These are phyloP conservation scores for Pseudonaja textilis DNA, from an alignment of 2,113 vertebrate species.

Conservation along the genomic window DNA sequence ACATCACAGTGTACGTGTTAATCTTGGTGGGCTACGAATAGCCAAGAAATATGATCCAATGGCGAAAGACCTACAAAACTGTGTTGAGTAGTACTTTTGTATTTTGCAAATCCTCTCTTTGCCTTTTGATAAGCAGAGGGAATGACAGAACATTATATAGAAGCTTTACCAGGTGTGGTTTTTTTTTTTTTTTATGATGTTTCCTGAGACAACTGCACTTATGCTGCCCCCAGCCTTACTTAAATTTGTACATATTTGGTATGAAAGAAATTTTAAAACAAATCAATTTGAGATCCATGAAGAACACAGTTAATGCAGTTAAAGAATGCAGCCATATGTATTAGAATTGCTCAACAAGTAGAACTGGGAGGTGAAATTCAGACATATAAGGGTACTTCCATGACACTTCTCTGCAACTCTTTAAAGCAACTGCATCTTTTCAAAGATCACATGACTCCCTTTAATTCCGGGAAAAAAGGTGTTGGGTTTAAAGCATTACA, in stretches of 20 bases:
- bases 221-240: not conserved
- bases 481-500: not conserved
- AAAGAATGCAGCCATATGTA: not conserved
- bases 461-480: not conserved
- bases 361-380: not conserved
- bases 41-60: not conserved
- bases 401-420: not conserved
- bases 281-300: not conserved
- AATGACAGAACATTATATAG: not conserved
- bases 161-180: not conserved
- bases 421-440: not conserved
- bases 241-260: not conserved
- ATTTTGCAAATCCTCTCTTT: not conserved
- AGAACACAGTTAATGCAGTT: not conserved
- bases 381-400: not conserved
- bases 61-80: not conserved
- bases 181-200: not conserved
- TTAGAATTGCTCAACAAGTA: not conserved
- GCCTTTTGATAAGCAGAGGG: not conserved
- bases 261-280: not conserved
- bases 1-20: not conserved
- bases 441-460: not conserved
- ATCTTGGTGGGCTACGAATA: not conserved
- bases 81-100: not conserved
- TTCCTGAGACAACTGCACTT: not conserved